Evolutionary conservation across 2,797 vertebrate species (phyloP).

Genomic region (Myoxocephalus aenaeus): DNA sequence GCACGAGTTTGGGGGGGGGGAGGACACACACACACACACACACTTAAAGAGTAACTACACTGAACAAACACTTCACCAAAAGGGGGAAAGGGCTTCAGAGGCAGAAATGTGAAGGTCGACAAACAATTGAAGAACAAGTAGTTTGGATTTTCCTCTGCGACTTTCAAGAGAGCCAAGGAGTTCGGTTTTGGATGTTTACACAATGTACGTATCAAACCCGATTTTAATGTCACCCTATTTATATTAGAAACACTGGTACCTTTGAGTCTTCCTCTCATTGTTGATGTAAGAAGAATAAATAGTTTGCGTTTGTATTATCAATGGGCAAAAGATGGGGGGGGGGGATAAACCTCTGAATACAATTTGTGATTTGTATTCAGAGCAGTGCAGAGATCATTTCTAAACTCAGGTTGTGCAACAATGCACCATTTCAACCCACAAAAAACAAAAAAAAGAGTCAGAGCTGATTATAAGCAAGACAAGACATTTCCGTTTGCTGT

Average conservation of each 20-base stretch:
- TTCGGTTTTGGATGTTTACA: constrained; percentile 32
- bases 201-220: constrained; percentile 9
- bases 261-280: too few relatives aligned
- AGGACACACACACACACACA: background rate
- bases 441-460: background rate
- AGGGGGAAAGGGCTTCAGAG: background rate
- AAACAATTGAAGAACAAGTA: background rate
- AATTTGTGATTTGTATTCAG: too few relatives aligned
- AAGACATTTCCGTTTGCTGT: background rate
- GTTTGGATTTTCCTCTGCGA: background rate
- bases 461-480: background rate
- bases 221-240: background rate
- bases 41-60: constrained; percentile 65
- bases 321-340: too few relatives aligned
- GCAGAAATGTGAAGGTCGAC: constrained; percentile 29
- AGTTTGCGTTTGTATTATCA: too few relatives aligned
- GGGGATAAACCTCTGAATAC: too few relatives aligned
- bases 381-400: background rate
- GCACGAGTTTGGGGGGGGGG: too few relatives aligned
- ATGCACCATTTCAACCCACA: background rate
- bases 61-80: constrained; percentile 6
- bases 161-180: constrained; percentile 1
- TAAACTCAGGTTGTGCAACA: background rate
- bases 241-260: background rate
- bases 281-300: too few relatives aligned